Evolutionary conservation across 1,140 invertebrate genomes (phyloP).

Genomic region (Ridgeia piscesae): DNA sequence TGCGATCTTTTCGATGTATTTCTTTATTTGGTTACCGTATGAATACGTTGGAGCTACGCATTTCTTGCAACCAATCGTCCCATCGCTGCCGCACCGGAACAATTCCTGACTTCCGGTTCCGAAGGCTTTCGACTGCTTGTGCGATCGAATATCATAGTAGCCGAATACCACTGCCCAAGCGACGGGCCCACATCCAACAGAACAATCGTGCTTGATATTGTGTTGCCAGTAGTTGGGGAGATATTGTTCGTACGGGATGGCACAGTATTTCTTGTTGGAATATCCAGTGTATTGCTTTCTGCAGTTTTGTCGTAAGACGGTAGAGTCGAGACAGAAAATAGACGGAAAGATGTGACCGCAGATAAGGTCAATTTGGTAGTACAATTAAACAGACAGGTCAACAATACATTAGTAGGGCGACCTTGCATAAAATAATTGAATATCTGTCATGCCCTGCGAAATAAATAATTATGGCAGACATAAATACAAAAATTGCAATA

Average conservation of each 20-base stretch:
- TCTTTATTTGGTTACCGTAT: not conserved
- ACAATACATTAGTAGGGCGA: too few relatives aligned
- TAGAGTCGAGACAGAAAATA: not conserved
- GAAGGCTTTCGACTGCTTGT: too few relatives aligned
- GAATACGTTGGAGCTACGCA: constrained; percentile 16
- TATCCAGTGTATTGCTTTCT: too few relatives aligned
- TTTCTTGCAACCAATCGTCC: constrained; percentile 16
- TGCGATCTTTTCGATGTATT: constrained; percentile 12
- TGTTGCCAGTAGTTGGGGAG: constrained; percentile 32
- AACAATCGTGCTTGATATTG: constrained; percentile 7
- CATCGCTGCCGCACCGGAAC: constrained; percentile 26
- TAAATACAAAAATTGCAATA: too few relatives aligned
- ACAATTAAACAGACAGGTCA: too few relatives aligned
- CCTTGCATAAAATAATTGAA: too few relatives aligned
- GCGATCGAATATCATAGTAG: constrained; percentile 26
- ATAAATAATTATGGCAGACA: too few relatives aligned
- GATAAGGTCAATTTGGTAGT: too few relatives aligned
- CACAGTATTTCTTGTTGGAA: too few relatives aligned
- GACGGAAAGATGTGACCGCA: too few relatives aligned
- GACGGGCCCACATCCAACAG: constrained; percentile 33
- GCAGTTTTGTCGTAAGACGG: not conserved
- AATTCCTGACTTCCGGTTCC: constrained; percentile 13
- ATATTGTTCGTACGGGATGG: constrained; percentile 10
- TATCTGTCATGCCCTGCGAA: too few relatives aligned
- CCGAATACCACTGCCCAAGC: constrained; percentile 32